Evolutionary conservation across 2,888 invertebrate genomes (phyloP), one percentile per base, ranked within the genome.

Genomic region (Agriopis aurantiaria): DNA sequence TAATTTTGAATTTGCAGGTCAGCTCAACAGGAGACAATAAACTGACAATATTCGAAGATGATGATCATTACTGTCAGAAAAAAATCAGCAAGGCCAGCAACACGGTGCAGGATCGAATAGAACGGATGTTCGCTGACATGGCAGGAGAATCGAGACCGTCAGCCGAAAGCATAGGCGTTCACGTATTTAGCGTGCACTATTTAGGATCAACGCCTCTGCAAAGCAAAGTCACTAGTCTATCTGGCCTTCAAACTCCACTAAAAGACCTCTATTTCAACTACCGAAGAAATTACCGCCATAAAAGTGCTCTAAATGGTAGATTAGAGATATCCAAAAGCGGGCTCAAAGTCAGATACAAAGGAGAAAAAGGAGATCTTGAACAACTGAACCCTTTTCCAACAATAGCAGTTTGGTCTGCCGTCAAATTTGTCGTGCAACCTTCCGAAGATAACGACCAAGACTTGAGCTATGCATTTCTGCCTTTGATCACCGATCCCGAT

Each of bases 401-500:
- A 57, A 98, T 98, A 88, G 98, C 98, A 1, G 98, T 98, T 2
- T 98, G 98, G 98, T 98, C 98, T 17, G 98, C 98, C 0, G 96
- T 98, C 2, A 97, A 98, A 88, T 97, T 98, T 85, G 96, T 97
- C 8, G 95, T 97, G 23, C 96, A 97, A 73, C 92, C 95, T 12
- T 90, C 93, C 41, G 95, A 95, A 75, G 95, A 95, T 65, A 95
- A 95, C 55, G 91, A 93, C 6, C 89, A 85, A 61, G 94, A 95
- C 43, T 83, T 95, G 41, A 95, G 95, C 81, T 97, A 96, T 85
- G 98, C 98, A 48, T 98, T 98, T 86, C 91, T 98, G 75, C 98
- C 98, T 4, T 91, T 98, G 11, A 97, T 97, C 73, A 97, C 97
- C 56, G 97, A 97, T 88, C 97, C 97, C 3, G 97, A 97, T 80